Base-by-base conservation (phyloP, 2,888 invertebrate genomes). In the Empis stercorea region DNA sequence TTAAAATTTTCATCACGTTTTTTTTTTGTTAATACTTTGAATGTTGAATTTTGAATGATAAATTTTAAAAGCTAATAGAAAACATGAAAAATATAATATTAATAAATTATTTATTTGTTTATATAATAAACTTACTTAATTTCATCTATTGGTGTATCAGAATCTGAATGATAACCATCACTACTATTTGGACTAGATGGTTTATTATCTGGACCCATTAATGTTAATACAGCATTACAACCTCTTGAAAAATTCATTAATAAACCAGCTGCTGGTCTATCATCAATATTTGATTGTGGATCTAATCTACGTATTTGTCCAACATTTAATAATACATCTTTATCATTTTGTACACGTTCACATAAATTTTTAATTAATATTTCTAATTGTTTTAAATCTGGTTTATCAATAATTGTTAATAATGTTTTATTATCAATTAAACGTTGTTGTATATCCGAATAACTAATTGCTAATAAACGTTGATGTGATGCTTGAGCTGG, bases 351-450 rank as follows among this genome's bases (percentile, higher is more conserved):
- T 41, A 93, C 89, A 52, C 93, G 75, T 20, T 82, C 77, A 42
- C 84, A 80, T 37, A 93, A 72, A 54, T 79, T 75, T 38, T 79
- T 74, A 37, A 80, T 76, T 50, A 92, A 72, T 2, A 76, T 74
- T 16, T 74, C 71, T 46, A 93, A 73, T 65, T 87, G 84, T 59
- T 87, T 80, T 56, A 92, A 65, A 4, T 82, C 81, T 30, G 84
- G 84, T 63, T 87, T 87, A 61, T 87, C 87, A 56, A 92, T 73
- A 49, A 87, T 81, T 41, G 91, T 92, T 51, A 91, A 73, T 34
- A 93, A 71, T 0, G 88, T 85, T 69, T 92, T 91, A 71, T 94
- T 93, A 71, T 92, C 91, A 59, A 93, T 92, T 46, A 94, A 74
- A 2, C 93, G 73, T 55, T 89, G 82, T 65, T 93, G 92, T 44